These are phyloP conservation scores for Lasaia peninsularis DNA, from an alignment of 1,140 invertebrate genomes.

Conservation along the genomic window DNA sequence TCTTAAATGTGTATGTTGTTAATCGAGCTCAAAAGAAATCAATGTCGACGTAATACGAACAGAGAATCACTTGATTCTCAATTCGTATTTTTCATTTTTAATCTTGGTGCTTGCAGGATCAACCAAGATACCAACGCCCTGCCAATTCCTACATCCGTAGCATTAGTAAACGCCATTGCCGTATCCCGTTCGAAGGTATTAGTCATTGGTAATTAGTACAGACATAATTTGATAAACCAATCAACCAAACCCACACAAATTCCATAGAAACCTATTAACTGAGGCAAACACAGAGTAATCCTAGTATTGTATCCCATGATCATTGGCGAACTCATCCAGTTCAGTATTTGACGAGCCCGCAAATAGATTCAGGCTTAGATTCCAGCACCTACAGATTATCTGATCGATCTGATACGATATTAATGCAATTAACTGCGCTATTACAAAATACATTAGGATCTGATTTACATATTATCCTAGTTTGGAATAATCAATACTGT, in stretches of 20 bases:
- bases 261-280: conserved; percentile 7
- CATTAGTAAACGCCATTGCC: no score
- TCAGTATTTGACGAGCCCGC: conserved; percentile 3
- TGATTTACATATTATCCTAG: background rate
- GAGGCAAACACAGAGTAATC: background rate
- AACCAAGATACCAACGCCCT: no score
- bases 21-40: no score
- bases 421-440: conserved; percentile 5
- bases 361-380: conserved; percentile 4
- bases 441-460: conserved; percentile 12
- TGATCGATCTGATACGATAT: background rate
- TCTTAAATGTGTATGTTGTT: no score
- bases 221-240: background rate
- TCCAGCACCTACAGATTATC: conserved; percentile 3
- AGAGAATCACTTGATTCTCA: no score
- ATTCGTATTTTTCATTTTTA: no score
- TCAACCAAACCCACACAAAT: conserved; percentile 2
- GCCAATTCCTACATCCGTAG: no score
- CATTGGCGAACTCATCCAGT: conserved; percentile 9
- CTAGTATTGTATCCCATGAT: conserved; percentile 7
- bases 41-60: no score
- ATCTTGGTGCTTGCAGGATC: no score
- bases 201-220: no score
- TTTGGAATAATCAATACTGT: no score
- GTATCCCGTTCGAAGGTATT: no score